Conservation (phyloP, 2,113 vertebrate species). For the Heloderma charlesbogerti region DNA sequence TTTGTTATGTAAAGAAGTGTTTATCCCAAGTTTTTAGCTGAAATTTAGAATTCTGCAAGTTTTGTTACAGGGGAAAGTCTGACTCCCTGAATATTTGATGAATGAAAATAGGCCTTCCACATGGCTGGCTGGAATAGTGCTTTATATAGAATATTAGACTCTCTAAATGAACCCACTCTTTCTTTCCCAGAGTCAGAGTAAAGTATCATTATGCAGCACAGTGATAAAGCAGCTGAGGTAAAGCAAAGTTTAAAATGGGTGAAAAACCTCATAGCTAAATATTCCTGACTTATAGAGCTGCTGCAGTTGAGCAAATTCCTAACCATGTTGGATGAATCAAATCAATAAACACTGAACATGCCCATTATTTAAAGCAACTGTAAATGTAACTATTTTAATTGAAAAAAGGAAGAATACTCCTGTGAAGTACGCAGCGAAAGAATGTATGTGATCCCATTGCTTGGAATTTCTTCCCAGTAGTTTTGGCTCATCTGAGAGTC, state of each 20-base stretch:
- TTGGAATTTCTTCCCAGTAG: background rate
- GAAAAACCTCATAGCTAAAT: conserved; percentile 18
- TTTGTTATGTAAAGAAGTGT: background rate
- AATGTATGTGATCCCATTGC: background rate
- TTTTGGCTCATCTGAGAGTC: background rate
- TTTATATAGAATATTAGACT: conserved; percentile 35
- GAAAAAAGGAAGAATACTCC: background rate
- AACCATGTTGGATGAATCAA: background rate
- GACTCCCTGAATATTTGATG: conserved; percentile 60
- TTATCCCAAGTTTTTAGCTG: conserved; percentile 20
- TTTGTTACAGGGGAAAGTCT: conserved; percentile 27
- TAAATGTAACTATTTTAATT: conserved; percentile 9
- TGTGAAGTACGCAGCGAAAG: background rate
- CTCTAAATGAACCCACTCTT: conserved; percentile 44
- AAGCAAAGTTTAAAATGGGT: conserved; percentile 38
- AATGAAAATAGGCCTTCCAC: conserved; percentile 64
- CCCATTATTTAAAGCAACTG: conserved; percentile 35
- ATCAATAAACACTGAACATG: conserved; percentile 34
- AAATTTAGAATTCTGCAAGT: conserved; percentile 21
- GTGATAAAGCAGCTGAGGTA: conserved; percentile 55
- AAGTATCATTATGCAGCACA: conserved; percentile 40
- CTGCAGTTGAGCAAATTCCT: conserved; percentile 11
- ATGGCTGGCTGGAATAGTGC: conserved; percentile 46
- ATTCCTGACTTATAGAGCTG: conserved; percentile 29
- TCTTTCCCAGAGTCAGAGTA: conserved; percentile 42